Evolutionary conservation across 2,888 invertebrate genomes (phyloP).

Genomic region (Tetanocera ferruginea): DNA sequence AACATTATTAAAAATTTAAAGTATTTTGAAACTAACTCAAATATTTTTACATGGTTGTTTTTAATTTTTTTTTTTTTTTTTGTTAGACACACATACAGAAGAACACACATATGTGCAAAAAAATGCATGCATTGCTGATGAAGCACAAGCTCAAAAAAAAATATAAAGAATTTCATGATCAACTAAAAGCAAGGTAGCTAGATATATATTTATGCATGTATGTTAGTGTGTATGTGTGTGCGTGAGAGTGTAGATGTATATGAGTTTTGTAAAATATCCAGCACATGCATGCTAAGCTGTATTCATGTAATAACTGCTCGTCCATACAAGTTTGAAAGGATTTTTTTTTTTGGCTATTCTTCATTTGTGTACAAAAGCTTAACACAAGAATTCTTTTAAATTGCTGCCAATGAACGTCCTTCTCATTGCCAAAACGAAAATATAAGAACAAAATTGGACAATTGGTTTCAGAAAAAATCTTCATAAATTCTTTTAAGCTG

Average conservation of each 20-base stretch:
- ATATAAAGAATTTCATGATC: conserved; percentile 24
- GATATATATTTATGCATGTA: not conserved
- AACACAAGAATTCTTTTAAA: no score
- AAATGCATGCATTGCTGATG: conserved; percentile 4
- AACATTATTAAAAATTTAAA: conserved; percentile 35
- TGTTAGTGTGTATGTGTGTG: conserved; percentile 21
- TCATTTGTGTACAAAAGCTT: no score
- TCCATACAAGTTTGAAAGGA: conserved; percentile 40
- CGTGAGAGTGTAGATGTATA: conserved; percentile 41
- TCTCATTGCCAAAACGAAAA: no score
- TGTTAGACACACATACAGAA: conserved; percentile 26
- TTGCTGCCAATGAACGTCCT: no score
- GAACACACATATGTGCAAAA: conserved; percentile 2
- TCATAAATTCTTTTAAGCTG: no score
- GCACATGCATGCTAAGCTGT: not conserved
- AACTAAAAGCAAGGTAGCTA: not conserved
- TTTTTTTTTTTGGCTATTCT: conserved; percentile 7
- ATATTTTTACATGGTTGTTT: not conserved
- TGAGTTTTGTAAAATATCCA: not conserved
- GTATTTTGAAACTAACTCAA: conserved; percentile 4
- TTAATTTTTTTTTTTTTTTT: no score
- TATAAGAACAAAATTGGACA: no score
- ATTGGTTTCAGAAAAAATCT: no score
- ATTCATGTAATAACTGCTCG: not conserved
- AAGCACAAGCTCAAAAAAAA: conserved; percentile 17